A percentile compares a stretch with the other conserved stretches of the same genome.
phyloP scores from a whole-genome alignment of 2,797 vertebrate genomes.

The Bovichtus variegatus region DNA sequence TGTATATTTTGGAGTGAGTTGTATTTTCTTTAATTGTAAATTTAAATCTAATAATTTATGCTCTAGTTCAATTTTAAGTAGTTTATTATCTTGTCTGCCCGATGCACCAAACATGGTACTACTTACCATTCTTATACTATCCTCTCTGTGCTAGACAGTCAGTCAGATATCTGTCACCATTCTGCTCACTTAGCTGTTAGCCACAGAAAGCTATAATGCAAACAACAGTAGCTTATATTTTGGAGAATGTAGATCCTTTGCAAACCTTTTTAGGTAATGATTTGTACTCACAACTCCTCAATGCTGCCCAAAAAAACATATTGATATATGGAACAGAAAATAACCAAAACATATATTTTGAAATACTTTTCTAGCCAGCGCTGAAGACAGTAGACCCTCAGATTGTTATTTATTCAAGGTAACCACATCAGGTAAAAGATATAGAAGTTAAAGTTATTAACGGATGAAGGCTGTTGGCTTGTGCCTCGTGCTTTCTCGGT shows the following conservation, averaged over 20 bases:
- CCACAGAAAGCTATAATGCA: constrained; percentile 40
- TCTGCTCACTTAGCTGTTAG: constrained; percentile 30
- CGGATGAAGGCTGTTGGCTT: constrained; percentile 19
- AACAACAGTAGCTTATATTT: constrained; percentile 49
- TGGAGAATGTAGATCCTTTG: constrained; percentile 49
- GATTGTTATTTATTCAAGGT: constrained; percentile 20
- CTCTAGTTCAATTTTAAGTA: constrained; percentile 29
- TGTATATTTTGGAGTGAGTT: constrained; percentile 55
- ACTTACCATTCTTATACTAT: too few species aligned
- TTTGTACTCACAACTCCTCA: constrained; percentile 35
- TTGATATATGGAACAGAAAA: constrained; percentile 36
- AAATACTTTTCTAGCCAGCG: constrained; percentile 45
- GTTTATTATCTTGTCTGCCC: constrained; percentile 42
- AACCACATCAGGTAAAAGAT: constrained; percentile 17
- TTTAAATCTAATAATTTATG: constrained; percentile 54
- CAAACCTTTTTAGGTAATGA: constrained; percentile 36
- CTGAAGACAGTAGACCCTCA: constrained; percentile 16
- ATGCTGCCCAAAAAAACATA: constrained; percentile 39
- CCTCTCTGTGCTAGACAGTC: constrained; percentile 11
- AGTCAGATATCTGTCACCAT: not conserved
- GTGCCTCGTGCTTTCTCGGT: constrained; percentile 23
- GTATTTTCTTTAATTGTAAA: constrained; percentile 40
- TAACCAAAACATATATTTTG: constrained; percentile 47
- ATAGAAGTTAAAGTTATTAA: not conserved
- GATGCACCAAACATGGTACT: constrained; percentile 27